phyloP scores from a whole-genome alignment of 2,113 vertebrate species.

The Pristiophorus japonicus region DNA sequence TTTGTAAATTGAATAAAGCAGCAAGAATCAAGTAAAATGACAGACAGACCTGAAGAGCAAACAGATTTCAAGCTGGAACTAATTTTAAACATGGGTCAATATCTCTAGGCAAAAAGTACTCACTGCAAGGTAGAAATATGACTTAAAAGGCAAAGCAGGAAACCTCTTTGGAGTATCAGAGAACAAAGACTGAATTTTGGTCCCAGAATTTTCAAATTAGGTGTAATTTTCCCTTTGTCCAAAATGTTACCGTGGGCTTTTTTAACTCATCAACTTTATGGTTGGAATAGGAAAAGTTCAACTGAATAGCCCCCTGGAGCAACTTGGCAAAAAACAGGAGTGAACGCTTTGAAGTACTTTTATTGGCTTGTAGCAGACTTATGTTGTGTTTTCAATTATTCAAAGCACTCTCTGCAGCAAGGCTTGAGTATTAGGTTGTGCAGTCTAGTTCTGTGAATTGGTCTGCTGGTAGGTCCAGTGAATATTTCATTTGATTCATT shows the following conservation, averaged over 20 bases:
- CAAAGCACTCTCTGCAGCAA: background rate
- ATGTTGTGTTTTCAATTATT: conserved; percentile 9
- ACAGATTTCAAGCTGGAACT: background rate
- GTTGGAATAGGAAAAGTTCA: background rate
- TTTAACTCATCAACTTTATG: background rate
- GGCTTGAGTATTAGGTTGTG: background rate
- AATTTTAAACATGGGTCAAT: background rate
- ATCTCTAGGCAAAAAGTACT: conserved; percentile 6
- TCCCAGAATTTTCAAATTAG: background rate
- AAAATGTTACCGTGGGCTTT: background rate
- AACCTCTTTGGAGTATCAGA: background rate
- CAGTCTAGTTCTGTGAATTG: background rate
- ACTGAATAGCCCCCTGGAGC: background rate
- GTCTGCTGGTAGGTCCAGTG: background rate
- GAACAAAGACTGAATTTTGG: conserved; percentile 12
- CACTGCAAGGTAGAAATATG: background rate
- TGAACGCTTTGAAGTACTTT: background rate
- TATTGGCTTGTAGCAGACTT: background rate
- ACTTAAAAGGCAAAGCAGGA: background rate
- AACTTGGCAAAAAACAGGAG: background rate
- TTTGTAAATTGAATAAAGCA: background rate
- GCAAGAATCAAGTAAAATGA: background rate
- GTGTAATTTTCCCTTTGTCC: background rate
- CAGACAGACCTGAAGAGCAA: background rate
- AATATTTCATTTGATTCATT: conserved; percentile 8